Evolutionary conservation across 1,140 invertebrate species (phyloP), one percentile per base, ranked within the genome.

Genomic region (Achatina immaculata): DNA sequence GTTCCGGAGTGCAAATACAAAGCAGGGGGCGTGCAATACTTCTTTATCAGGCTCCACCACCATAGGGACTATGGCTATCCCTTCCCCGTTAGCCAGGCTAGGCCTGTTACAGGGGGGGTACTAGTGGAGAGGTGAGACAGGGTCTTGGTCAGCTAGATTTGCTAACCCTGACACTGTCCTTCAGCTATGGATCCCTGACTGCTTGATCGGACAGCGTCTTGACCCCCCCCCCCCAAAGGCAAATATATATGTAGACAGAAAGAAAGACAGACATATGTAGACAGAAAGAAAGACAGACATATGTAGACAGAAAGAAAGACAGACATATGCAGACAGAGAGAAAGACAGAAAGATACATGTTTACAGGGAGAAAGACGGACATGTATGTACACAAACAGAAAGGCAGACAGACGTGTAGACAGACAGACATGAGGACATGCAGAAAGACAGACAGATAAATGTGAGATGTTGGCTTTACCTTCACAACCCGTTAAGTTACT

Each of bases 401-500:
- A 55, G 48, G 24, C 24, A 58, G n/a, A 62, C 28, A 77, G 36
- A 75, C 11, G 31, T 6, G 51, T 14, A 51, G 34, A 48, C 19
- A 65, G 75, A 36, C 11, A 42, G 36, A 77, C 0, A 77, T 14
- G 40, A n/a, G 31, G 1, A 75, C 4, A 36, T 1, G 31, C 19
- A 28, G 24, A 21, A 1, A 36, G 73, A 28, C 4, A 51, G 11
- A 28, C 0, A 75, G 42, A 75, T 24, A 48, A 24, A 51, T 7
- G 7, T n/a, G 21, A 31, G 28, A 43, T 9, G 9, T 0, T 28
- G 6, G 21, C 36, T n/a, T 69, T 21, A 86, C 85, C 85, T 43
- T 69, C 38, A 82, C 85, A 86, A 9, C 66, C 81, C 4, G 72
- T 75, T 3, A 48, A 48, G 72, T 86, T 81, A 16, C 76, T 45